Evolutionary conservation across 2,113 vertebrate genomes (phyloP).

Genomic region (Mustelus asterias): DNA sequence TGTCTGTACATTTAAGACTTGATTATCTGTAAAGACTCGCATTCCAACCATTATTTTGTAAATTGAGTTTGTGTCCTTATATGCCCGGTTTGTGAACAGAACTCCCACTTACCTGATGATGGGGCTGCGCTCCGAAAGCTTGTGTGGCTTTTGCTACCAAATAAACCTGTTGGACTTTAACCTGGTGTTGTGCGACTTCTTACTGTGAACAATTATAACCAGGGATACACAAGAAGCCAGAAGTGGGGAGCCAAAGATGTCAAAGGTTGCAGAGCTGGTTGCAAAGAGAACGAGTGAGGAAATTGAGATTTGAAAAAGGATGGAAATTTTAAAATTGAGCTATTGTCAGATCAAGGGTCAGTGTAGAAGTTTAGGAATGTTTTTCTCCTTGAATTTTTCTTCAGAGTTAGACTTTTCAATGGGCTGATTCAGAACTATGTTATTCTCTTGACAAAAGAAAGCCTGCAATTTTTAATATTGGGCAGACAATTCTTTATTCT

Average conservation of each 20-base stretch:
- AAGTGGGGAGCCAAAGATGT: neutral
- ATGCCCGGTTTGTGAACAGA: too few relatives aligned
- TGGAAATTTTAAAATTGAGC: neutral
- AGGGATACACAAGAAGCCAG: neutral
- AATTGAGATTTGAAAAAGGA: neutral
- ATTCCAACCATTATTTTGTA: too few relatives aligned
- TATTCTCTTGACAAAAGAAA: neutral
- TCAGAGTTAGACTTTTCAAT: neutral
- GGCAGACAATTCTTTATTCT: neutral
- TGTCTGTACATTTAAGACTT: too few relatives aligned
- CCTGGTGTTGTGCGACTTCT: too few relatives aligned
- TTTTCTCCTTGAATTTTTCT: neutral
- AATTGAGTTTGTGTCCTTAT: too few relatives aligned
- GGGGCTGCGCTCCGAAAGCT: too few relatives aligned
- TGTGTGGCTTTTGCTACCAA: too few relatives aligned
- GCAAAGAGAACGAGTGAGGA: neutral
- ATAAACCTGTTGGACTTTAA: too few relatives aligned
- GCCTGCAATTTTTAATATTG: neutral
- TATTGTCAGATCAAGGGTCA: neutral
- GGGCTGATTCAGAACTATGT: neutral
- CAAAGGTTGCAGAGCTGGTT: too few relatives aligned
- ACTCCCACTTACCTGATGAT: too few relatives aligned
- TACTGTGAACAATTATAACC: neutral
- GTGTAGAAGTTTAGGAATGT: neutral
- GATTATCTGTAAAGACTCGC: too few relatives aligned